phyloP scores from a whole-genome alignment of 2,888 invertebrate genomes.

The Hydrotaea diabolus region DNA sequence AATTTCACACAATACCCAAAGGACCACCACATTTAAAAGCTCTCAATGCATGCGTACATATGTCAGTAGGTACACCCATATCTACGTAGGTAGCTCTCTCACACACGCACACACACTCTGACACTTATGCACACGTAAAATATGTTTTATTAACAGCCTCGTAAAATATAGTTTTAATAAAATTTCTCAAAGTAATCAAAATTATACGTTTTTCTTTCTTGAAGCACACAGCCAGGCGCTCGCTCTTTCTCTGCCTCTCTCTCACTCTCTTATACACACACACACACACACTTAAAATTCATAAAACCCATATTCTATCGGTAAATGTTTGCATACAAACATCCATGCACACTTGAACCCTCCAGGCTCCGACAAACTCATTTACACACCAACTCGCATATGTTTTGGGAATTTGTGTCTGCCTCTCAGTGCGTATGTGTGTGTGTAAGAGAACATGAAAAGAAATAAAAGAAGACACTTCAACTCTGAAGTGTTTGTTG shows the following conservation, averaged over 20 bases:
- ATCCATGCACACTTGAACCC: not conserved
- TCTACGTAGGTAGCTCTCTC: too few relatives aligned
- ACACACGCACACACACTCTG: not conserved
- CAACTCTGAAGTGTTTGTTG: conserved; percentile 21
- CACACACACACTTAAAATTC: conserved; percentile 14
- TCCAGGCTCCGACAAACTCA: not conserved
- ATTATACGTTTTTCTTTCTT: conserved; percentile 32
- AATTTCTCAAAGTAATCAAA: conserved; percentile 50
- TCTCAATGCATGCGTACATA: not conserved
- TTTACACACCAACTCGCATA: not conserved
- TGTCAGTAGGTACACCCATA: conserved; percentile 2
- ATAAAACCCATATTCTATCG: conserved; percentile 3
- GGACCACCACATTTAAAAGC: conserved; percentile 42
- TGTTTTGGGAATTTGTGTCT: conserved; percentile 9
- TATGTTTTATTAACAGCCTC: conserved; percentile 49
- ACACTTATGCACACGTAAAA: conserved; percentile 23
- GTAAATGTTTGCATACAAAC: conserved; percentile 35
- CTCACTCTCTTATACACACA: too few relatives aligned
- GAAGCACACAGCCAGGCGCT: not conserved
- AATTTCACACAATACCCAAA: conserved; percentile 51
- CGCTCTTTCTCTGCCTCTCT: too few relatives aligned
- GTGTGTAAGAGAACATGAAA: not conserved
- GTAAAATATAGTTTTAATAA: conserved; percentile 58
- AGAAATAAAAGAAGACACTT: conserved; percentile 12
- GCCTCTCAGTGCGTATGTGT: too few relatives aligned